A percentile compares a stretch with the other conserved stretches of the same genome.
Evolutionary conservation across 2,888 invertebrate genomes (phyloP).

Genomic region (Panopea generosa): DNA sequence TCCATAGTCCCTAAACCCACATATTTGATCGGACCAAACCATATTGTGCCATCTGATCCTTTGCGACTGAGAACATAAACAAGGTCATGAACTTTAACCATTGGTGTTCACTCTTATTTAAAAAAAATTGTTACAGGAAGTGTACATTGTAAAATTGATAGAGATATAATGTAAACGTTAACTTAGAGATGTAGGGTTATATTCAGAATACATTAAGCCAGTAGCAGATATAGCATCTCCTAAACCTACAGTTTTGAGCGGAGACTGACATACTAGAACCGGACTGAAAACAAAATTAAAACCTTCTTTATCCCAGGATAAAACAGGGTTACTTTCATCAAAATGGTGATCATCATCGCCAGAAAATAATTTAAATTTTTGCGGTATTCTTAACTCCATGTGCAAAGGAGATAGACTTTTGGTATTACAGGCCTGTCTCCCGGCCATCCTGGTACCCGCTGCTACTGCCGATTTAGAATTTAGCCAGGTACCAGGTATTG

Average conservation of each 20-base stretch:
- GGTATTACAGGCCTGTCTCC: conserved; percentile 84
- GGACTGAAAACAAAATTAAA: conserved; percentile 86
- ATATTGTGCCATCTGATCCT: too few species aligned
- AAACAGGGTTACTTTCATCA: conserved; percentile 80
- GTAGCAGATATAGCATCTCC: conserved; percentile 86
- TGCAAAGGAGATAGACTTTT: conserved; percentile 74
- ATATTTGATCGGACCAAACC: too few species aligned
- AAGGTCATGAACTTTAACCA: too few species aligned
- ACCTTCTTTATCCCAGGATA: conserved; percentile 84
- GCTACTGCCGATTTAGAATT: conserved; percentile 85
- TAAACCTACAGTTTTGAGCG: conserved; percentile 86
- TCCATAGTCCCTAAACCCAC: too few species aligned
- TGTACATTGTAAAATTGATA: too few species aligned
- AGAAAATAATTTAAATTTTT: conserved; percentile 79
- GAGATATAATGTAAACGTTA: too few species aligned
- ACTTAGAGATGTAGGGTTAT: conserved; percentile 55
- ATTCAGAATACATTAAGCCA: conserved; percentile 85
- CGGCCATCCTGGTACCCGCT: conserved; percentile 86
- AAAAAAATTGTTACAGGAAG: too few species aligned
- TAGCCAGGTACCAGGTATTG: conserved; percentile 83
- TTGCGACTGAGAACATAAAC: too few species aligned
- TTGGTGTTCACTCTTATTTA: too few species aligned
- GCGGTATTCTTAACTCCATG: conserved; percentile 84
- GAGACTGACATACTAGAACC: conserved; percentile 85
- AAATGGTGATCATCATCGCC: conserved; percentile 73